Base-by-base conservation (phyloP, 2,113 vertebrate genomes). In the Chaetodon auriga region DNA sequence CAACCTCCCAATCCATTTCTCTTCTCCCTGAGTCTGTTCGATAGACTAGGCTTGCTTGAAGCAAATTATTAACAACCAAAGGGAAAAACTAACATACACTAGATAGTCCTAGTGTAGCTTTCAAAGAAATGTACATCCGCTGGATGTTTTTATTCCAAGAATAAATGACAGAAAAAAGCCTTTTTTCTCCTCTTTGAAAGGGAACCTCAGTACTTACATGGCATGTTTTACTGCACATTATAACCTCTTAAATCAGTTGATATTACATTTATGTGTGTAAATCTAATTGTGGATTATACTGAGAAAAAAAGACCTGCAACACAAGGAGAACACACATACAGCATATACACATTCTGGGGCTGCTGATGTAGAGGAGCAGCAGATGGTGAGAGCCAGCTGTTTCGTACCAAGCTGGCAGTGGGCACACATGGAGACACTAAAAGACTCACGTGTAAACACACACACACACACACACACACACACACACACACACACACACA, bases 361-460 rank as follows among this genome's bases (percentile, higher is more conserved):
- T 48, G 81, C 85, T 87, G 85, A 87, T 84, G 84, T 54, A 74
- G 89, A 91, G 75, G 80, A 80, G 88, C 6, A 93, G 90, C 95
- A 95, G 95, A 95, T 96, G 95, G 95, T 91, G 76, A 55, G 75
- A 92, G 81, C 94, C 95, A 96, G 95, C 94, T 96, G 95, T 95
- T 95, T 90, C 36, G 0, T 79, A 84, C 83, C 82, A 85, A 86
- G 87, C 91, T 90, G 92, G 91, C 92, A 91, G 68, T 89, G 92
- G 92, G 92, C 90, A 93, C 92, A 92, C 90, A 92, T 81, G 81
- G 60, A 92, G 84, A 84, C 84, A 82, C 73, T 87, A 83, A 85
- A 85, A 90, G 75, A 86, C 85, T 57, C 64, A n/a, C 79, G 55
- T 21, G 19, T 30, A 30, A 58, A 80, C 80, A 68, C 58, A 68